Base-by-base conservation (phyloP, 2,797 vertebrate genomes). In the Channa striata region DNA sequence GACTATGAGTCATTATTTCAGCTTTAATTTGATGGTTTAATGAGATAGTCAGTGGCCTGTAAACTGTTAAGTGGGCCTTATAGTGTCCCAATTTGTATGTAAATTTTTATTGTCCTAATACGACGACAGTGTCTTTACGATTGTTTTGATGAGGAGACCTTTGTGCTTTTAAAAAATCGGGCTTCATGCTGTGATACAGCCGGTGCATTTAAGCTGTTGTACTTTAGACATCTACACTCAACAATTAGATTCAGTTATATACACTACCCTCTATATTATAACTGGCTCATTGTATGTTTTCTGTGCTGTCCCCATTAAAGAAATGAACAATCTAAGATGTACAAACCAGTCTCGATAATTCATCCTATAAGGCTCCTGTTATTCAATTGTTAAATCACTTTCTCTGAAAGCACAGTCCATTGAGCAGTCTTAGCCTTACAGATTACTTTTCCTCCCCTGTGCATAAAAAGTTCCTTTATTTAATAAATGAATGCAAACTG, bases 401-500 rank as follows among this genome's bases (percentile, higher is more conserved):
- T 36, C 47, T 74, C 8, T 20, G 62, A 70, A 75, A 80, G 72
- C 80, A 85, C 87, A 85, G 76, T 54, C 77, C 82, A 84, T 82
- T 75, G 53, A 82, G 80, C 76, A 87, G 62, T 77, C 74, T 64
- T 47, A 74, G 68, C 73, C 70, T 74, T 70, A 77, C 82, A 72
- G 78, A 84, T 92, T 91, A 92, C 89, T 94, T 92, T 89, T 74
- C 92, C 90, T 92, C 93, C 91, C 92, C 87, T 82, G 94, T 93
- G 94, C 92, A 91, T 92, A 80, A 59, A 81, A 88, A 88, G 81
- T 94, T 92, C 81, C 92, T 78, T 86, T 87, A 88, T 93, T 91
- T 94, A 95, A 96, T 94, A 94, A 96, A 95, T 95, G 92, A 94
- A 94, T 92, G 90, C 91, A 92, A 94, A 93, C 92, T 92, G 78